Base-by-base conservation (phyloP, 2,797 vertebrate genomes). In the Phrynocephalus guinanensis region DNA sequence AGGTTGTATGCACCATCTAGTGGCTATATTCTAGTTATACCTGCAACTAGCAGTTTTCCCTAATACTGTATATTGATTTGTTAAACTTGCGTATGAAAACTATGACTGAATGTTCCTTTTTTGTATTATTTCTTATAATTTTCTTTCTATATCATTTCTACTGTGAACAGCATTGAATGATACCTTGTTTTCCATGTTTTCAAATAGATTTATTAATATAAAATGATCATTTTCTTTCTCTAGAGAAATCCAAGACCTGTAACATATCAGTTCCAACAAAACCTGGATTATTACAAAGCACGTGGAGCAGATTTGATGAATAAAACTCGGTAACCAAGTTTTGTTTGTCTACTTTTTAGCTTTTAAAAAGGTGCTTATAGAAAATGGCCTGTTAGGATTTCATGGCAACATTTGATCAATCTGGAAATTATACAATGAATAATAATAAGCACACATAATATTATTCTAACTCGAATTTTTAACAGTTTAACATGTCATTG, bases 251-350 rank as follows among this genome's bases (percentile, higher is more conserved):
- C 98, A 70, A 97, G 98, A 89, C 99, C 99, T 0, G 98, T 98
- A 89, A 98, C 98, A 95, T 98, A 99, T 86, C 98, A 99, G 84
- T 99, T 99, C 91, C 99, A 99, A 88, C 98, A 99, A 95, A 99
- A 99, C 95, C 96, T 99, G 95, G 99, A 99, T 95, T 99, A 99
- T 95, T 99, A 99, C 96, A 99, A 98, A 96, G 98, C 98, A 20
- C 96, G 98, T 30, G 99, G 98, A 90, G 98, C 98, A 26, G 98
- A 99, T 87, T 95, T 99, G 86, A 97, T 99, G 97, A 99, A 98
- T 96, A 99, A 98, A 95, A 97, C 98, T 52, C 97, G 98, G 99
- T 99, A 97, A 96, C 18, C 28, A 83, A 44, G 28, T 63, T 85
- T 77, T 67, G 96, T 86, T 82, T 5, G 87, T 92, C 86, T 89